Evolutionary conservation across 2,113 vertebrate species (phyloP), one percentile per base, ranked within the genome.

Genomic region (Podarcis raffonei): DNA sequence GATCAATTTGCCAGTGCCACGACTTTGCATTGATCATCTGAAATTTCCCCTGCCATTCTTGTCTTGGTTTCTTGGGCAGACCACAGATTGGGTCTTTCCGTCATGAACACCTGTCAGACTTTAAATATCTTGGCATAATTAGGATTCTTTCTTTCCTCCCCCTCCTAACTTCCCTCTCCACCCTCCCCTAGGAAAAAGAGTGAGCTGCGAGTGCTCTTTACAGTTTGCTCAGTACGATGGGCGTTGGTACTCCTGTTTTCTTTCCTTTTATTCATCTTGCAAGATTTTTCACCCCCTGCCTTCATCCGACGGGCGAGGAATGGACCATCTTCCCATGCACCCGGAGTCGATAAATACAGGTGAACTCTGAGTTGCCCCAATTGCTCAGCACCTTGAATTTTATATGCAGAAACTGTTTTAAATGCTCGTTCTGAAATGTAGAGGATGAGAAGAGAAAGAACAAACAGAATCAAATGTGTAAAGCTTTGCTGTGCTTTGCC

Each of bases 311-410:
- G 27, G 5, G 59, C 0, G n/a, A 16, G n/a, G 6, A 5, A 11
- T 0, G 27, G 69, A 20, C 27, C 74, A 93, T 76, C 3, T 91
- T 94, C 20, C 95, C 96, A 0, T 96, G 93, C 53, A 95, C 94
- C 0, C 94, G 91, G 71, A 97, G 92, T 0, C 89, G 92, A 81
- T 96, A 95, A 20, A 96, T 89, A 32, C 95, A 96, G 81, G 91
- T 96, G 69, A 93, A 95, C 53, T 77, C 90, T 1, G 79, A 11
- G 87, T 94, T 93, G 37, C 96, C 95, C 95, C 94, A 96, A 84
- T 95, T 97, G 89, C 92, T 96, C 1, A 78, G 79, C 39, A 95
- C 77, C 80, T 88, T 92, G 82, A 97, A 89, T 80, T 96, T 95
- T 80, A 96, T 88, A 0, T 77, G 13, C 9, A 76, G 1, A 18